These are phyloP conservation scores for Typhlichthys subterraneus DNA, from an alignment of 2,797 vertebrate species.

Conservation along the genomic window DNA sequence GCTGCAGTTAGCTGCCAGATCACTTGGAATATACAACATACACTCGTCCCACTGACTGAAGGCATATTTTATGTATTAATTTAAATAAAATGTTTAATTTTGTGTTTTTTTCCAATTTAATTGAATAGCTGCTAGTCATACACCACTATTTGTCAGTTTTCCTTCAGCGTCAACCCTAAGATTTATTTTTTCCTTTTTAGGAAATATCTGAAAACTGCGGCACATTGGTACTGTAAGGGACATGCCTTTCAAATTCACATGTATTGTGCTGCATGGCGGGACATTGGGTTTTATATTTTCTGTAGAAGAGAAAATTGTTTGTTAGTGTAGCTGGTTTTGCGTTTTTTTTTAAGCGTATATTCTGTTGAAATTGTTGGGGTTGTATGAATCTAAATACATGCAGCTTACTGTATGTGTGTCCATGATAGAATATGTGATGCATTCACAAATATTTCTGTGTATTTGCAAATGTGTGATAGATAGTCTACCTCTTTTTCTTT, in stretches of 20 bases:
- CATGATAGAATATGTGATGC: too few species aligned
- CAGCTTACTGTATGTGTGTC: slow-evolving; percentile 19
- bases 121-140: too few species aligned
- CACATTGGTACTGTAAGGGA: not conserved
- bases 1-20: slow-evolving; percentile 35
- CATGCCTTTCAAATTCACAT: not conserved
- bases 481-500: not conserved
- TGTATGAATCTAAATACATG: slow-evolving; percentile 66
- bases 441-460: too few species aligned
- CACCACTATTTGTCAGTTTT: too few species aligned
- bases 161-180: too few species aligned
- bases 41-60: not conserved
- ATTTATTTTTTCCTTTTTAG: too few species aligned
- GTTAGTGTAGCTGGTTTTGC: slow-evolving; percentile 39
- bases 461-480: slow-evolving; percentile 2
- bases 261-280: slow-evolving; percentile 33
- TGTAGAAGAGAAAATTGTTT: slow-evolving; percentile 59
- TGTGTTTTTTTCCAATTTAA: not conserved
- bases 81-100: not conserved
- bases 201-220: not conserved
- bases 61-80: not conserved
- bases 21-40: slow-evolving; percentile 28
- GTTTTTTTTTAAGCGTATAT: slow-evolving; percentile 51
- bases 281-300: slow-evolving; percentile 51
- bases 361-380: slow-evolving; percentile 68